Base-by-base conservation (phyloP, 2,113 vertebrate species). In the Pantherophis guttatus region DNA sequence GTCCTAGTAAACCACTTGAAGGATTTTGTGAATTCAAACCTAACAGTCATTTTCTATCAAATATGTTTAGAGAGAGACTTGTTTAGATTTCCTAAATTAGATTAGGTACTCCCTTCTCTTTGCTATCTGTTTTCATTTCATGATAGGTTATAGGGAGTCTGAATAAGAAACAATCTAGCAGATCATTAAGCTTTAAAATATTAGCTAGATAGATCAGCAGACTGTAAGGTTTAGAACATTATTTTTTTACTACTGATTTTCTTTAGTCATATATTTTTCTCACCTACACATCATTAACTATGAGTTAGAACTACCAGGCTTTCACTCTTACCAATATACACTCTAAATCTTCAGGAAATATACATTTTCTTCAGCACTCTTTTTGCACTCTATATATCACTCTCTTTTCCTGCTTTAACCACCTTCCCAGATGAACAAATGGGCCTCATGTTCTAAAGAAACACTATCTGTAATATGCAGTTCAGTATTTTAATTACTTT, bases 381-480 rank as follows among this genome's bases (percentile, higher is more conserved):
- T 0, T 0, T 39, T 93, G 3, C 53, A 15, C 10, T 92, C 23
- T 29, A 91, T 89, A 95, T 55, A 89, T 93, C 92, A 70, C 89
- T 96, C 94, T 94, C 90, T 2, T 96, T 95, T 95, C 89, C 1
- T 90, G 91, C 11, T 52, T 88, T 2, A 0, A 65, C 94, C 95
- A 2, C 13, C 5, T 94, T 50, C 39, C 33, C 96, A 95, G 89
- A 0, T 90, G 90, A 94, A n/a, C 0, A 1, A 75, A 94, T 93
- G 90, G 91, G 62, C 90, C 86, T 21, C n/a, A n/a, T 93, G 19
- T 86, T 94, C 94, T 90, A 87, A 92, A 91, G 93, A 59, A 2
- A 13, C 55, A 53, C 13, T 50, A 48, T 5, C 55, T 91, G 91
- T 39, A 75, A 65, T 3, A 53, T 24, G 19, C 29, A 21, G 48